Base-by-base conservation (phyloP, 2,797 vertebrate species). In the Schizopygopsis malacanthus region DNA sequence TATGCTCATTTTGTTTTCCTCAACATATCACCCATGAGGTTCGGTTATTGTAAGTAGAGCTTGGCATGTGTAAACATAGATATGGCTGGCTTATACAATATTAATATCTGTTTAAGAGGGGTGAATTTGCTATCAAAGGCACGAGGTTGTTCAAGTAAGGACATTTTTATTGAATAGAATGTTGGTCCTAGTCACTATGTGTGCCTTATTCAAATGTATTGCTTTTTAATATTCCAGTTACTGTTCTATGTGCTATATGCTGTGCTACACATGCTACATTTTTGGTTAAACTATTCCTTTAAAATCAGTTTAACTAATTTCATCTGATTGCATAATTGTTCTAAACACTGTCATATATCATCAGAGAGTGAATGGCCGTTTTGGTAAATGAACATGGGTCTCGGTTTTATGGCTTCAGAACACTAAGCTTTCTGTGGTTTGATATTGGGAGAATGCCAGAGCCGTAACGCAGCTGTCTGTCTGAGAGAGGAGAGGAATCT, bases 391-490 rank as follows among this genome's bases (percentile, higher is more conserved):
- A 79, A 78, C 79, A 84, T 45, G 65, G 22, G 45, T 67, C 20
- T 63, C 4, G 10, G 85, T 87, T 89, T 77, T 63, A 91, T 89
- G 89, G 3, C 59, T 82, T 84, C 11, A 84, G 73, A 80, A 85
- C 84, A 82, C 50, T 12, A 79, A 67, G 73, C 73, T 83, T 88
- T 92, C 83, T 89, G 88, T 92, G 41, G 88, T 79, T 88, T 85
- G 73, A 81, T 86, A 83, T 83, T 94, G 93, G 93, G 92, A 88
- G 76, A 84, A 80, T 88, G 91, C 93, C 94, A 94, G 91, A 91
- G 88, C 92, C 88, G 93, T 95, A 94, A 94, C 91, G 88, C 91
- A 87, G 89, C 90, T 94, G 92, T 92, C 92, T 86, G 87, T 93
- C 88, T 91, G 90, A 84, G 86, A 84, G 88, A 90, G 85, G 89